phyloP scores from a whole-genome alignment of 2,113 vertebrate genomes.

The Dromaius novaehollandiae region DNA sequence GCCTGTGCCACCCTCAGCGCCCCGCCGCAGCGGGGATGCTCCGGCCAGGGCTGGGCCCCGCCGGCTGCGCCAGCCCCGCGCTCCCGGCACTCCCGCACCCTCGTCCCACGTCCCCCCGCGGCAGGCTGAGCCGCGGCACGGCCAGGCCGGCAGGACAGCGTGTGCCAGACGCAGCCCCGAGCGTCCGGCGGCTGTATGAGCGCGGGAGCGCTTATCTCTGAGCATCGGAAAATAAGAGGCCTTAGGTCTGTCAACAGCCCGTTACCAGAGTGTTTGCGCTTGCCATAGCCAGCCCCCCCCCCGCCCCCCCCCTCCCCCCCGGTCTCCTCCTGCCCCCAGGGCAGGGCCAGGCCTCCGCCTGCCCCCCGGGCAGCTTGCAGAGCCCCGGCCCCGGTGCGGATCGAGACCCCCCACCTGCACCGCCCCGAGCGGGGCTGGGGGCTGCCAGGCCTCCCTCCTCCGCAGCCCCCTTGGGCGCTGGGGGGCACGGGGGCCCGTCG shows the following conservation, averaged over 20 bases:
- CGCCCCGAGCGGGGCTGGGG: neutral
- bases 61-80: fast-evolving
- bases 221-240: neutral
- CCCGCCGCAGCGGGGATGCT: fast-evolving
- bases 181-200: neutral
- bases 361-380: neutral
- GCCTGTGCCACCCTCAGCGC: too few relatives aligned
- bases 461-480: neutral
- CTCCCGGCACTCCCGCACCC: neutral
- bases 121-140: neutral
- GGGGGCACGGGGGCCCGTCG: neutral
- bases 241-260: neutral
- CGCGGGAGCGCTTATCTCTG: neutral
- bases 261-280: neutral
- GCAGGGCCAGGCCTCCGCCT: neutral
- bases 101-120: too few relatives aligned
- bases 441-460: neutral
- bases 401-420: neutral
- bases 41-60: fast-evolving
- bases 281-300: neutral
- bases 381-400: neutral
- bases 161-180: neutral
- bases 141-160: neutral
- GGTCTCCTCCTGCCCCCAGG: neutral
- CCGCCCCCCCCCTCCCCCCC: too few relatives aligned